phyloP scores from a whole-genome alignment of 1,140 invertebrate genomes.

The Aethina tumida region DNA sequence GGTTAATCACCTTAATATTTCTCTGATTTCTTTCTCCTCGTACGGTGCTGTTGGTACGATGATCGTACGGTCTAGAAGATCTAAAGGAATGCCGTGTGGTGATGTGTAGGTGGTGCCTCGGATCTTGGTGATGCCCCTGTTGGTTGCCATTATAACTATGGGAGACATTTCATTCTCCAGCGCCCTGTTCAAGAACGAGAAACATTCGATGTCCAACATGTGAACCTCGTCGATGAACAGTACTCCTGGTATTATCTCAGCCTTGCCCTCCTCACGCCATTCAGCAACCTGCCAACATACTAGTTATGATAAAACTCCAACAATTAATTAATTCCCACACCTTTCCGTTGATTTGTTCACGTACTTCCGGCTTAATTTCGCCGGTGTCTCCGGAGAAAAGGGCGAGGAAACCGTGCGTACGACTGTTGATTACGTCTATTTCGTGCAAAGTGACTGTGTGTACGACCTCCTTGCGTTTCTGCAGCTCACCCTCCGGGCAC shows the following conservation, averaged over 20 bases:
- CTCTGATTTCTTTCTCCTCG: constrained; percentile 77
- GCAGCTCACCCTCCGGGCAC: constrained; percentile 96
- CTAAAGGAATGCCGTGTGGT: constrained; percentile 94
- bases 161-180: constrained; percentile 96
- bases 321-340: too few relatives aligned
- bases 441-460: constrained; percentile 98
- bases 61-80: constrained; percentile 90
- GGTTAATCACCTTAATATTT: constrained; percentile 68
- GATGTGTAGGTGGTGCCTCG: constrained; percentile 88
- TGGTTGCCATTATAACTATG: constrained; percentile 98
- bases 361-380: constrained; percentile 95
- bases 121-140: constrained; percentile 92
- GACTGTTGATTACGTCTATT: constrained; percentile 95
- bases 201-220: constrained; percentile 98
- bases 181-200: constrained; percentile 94
- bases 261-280: constrained; percentile 98
- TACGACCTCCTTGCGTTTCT: constrained; percentile 98
- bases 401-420: constrained; percentile 95
- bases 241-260: constrained; percentile 95
- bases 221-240: constrained; percentile 91
- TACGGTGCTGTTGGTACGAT: constrained; percentile 90
- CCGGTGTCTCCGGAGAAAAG: constrained; percentile 98
- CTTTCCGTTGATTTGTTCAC: constrained; percentile 98
- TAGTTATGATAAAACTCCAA: too few relatives aligned
- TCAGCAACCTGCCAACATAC: constrained; percentile 59